Conservation (phyloP, 1,140 invertebrate species). For the Eurosta solidaginis region DNA sequence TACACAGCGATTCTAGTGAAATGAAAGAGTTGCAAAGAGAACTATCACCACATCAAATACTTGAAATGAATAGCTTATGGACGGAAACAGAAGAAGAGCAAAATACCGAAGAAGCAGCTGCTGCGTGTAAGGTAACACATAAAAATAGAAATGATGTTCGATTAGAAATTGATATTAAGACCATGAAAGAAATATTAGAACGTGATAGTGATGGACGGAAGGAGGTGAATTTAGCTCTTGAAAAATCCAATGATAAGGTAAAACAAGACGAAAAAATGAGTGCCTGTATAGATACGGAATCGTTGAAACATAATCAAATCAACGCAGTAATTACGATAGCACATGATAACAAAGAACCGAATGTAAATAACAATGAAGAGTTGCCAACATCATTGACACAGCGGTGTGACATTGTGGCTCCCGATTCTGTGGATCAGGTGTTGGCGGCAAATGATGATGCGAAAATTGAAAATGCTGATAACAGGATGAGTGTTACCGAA, state of each 20-base stretch:
- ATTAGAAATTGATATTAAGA: slow-evolving; percentile 48
- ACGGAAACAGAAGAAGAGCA: not conserved
- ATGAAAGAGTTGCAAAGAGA: slow-evolving; percentile 50
- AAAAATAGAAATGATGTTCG: not conserved
- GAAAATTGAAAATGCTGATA: too few relatives aligned
- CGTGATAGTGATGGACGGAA: slow-evolving; percentile 40
- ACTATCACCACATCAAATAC: slow-evolving; percentile 41
- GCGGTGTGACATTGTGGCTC: too few relatives aligned
- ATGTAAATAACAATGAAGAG: too few relatives aligned
- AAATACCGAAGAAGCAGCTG: not conserved
- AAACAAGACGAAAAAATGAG: not conserved
- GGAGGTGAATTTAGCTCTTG: not conserved
- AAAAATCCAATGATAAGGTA: not conserved
- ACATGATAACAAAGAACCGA: not conserved
- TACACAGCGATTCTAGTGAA: slow-evolving; percentile 45
- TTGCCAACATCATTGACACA: too few relatives aligned
- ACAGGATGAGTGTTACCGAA: too few relatives aligned
- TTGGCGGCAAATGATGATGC: too few relatives aligned
- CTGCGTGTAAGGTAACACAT: not conserved
- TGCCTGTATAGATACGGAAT: not conserved
- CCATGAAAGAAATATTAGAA: slow-evolving; percentile 50
- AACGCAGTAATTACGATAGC: not conserved
- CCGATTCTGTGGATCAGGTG: too few relatives aligned
- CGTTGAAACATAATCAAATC: not conserved
- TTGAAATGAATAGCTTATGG: not conserved